Conservation (phyloP, 2,113 vertebrate genomes). For the Neogobius melanostomus region DNA sequence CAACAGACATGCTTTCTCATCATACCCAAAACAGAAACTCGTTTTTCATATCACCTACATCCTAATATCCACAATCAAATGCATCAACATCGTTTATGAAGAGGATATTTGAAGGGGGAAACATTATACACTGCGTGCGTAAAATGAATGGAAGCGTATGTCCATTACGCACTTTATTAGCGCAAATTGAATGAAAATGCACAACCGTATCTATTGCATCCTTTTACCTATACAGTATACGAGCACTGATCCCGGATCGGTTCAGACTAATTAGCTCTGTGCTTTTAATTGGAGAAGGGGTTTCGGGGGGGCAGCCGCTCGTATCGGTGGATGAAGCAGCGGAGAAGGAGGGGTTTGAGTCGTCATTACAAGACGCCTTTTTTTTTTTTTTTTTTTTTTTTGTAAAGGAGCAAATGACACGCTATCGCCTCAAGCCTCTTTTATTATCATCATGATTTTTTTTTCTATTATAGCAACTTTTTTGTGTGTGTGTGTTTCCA, state of each 20-base stretch:
- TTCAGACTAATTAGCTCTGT: conserved; percentile 74
- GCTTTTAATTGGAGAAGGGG: conserved; percentile 71
- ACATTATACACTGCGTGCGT: background rate
- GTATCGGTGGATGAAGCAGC: conserved; percentile 11
- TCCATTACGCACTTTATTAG: background rate
- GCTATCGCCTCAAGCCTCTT: background rate
- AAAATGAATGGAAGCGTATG: background rate
- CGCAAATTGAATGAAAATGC: background rate
- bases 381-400: background rate
- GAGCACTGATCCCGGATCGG: conserved; percentile 51
- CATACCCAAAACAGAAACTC: too few species aligned
- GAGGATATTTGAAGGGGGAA: background rate
- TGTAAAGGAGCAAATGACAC: conserved; percentile 7
- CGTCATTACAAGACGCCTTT: conserved; percentile 56
- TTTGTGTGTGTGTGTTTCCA: background rate
- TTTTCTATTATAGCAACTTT: background rate
- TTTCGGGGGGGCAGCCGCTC: background rate
- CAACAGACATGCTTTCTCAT: too few species aligned
- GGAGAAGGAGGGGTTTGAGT: conserved; percentile 40
- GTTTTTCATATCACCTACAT: too few species aligned
- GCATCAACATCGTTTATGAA: background rate
- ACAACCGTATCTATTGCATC: background rate
- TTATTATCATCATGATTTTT: background rate
- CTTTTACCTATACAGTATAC: background rate
- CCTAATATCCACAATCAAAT: too few species aligned